These are phyloP conservation scores for Bufo bufo DNA, from an alignment of 2,113 vertebrate species.

Conservation along the genomic window DNA sequence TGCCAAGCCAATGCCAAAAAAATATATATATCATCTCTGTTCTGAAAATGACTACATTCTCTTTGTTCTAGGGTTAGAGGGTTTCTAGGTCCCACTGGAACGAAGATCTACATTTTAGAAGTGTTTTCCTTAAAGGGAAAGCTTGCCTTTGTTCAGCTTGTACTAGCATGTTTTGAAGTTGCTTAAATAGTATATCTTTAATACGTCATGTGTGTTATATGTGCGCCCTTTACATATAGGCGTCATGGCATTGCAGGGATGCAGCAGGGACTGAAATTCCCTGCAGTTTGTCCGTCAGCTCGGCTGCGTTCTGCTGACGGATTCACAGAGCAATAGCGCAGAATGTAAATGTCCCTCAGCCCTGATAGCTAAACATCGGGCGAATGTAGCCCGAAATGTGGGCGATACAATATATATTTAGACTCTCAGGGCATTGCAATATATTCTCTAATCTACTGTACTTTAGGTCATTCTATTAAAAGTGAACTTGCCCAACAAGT, in stretches of 20 bases:
- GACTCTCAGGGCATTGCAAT: neutral
- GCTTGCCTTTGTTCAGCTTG: neutral
- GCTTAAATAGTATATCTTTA: neutral
- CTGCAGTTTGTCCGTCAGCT: neutral
- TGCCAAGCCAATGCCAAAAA: neutral
- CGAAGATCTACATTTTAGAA: neutral
- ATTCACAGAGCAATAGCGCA: neutral
- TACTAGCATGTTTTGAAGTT: neutral
- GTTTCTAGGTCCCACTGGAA: neutral
- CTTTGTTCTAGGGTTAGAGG: constrained; percentile 15
- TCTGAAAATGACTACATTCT: neutral
- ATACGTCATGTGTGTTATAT: neutral
- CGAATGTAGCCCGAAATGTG: neutral
- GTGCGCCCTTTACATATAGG: neutral
- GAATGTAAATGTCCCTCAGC: neutral
- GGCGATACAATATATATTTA: neutral
- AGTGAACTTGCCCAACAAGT: neutral
- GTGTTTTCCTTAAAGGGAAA: neutral
- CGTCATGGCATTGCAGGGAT: neutral
- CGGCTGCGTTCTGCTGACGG: neutral
- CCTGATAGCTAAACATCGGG: neutral
- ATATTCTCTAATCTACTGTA: neutral
- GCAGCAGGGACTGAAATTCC: neutral
- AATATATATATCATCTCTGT: no score
- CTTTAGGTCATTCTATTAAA: neutral